Evolutionary conservation across 2,797 vertebrate species (phyloP).

Genomic region (Bovichtus variegatus): DNA sequence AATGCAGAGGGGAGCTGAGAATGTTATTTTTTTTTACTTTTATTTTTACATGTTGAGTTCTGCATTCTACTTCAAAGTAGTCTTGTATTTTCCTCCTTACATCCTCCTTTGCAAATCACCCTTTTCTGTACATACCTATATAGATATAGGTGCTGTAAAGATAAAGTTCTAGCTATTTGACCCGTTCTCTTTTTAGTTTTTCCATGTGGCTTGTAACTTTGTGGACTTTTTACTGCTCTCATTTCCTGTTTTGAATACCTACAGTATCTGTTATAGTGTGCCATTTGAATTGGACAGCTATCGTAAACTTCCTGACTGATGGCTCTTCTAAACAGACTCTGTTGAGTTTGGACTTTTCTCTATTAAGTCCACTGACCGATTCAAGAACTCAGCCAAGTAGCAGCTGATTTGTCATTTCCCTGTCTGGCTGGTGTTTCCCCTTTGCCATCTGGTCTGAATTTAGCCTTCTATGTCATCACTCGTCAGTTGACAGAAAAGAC

Average conservation of each 20-base stretch:
- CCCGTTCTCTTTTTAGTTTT: background rate
- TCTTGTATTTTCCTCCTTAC: background rate
- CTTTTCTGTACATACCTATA: background rate
- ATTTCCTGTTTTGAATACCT: constrained; percentile 17
- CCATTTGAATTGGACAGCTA: constrained; percentile 14
- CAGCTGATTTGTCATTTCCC: constrained; percentile 69
- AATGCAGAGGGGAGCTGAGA: background rate
- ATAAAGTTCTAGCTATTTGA: background rate
- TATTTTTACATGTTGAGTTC: background rate
- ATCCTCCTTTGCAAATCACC: background rate
- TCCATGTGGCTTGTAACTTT: too few relatives aligned
- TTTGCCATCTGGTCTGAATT: constrained; percentile 75
- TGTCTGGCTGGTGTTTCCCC: constrained; percentile 46
- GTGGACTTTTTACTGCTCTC: background rate
- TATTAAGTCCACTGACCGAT: constrained; percentile 53
- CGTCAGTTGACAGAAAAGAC: constrained; percentile 44
- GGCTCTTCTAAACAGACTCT: constrained; percentile 15
- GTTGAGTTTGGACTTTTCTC: constrained; percentile 52
- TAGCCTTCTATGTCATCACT: constrained; percentile 60
- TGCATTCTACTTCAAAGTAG: background rate
- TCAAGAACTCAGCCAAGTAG: constrained; percentile 51
- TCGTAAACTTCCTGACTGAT: constrained; percentile 37
- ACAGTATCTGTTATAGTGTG: constrained; percentile 9
- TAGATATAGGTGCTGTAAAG: background rate
- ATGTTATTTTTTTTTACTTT: background rate